Evolutionary conservation across 1,140 invertebrate genomes (phyloP).

Genomic region (Trichonephila inaurata): DNA sequence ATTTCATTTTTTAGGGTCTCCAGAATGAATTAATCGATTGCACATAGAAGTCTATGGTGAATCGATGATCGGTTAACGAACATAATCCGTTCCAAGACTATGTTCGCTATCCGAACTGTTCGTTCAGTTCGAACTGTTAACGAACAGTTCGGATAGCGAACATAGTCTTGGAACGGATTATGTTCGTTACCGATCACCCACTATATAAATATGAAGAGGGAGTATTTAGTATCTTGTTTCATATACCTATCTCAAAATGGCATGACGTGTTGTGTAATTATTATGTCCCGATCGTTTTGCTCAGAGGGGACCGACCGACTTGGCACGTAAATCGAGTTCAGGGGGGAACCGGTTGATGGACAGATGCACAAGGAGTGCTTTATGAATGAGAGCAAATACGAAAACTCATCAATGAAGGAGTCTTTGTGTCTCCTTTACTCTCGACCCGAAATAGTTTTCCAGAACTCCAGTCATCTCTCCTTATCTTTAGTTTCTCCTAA

Average conservation of each 20-base stretch:
- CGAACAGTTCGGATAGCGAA: no score
- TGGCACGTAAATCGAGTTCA: not conserved
- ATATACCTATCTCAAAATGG: not conserved
- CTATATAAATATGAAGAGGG: no score
- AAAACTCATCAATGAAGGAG: slow-evolving; percentile 23
- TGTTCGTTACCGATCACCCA: no score
- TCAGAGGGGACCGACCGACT: not conserved
- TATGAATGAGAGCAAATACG: not conserved
- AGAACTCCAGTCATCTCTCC: slow-evolving; percentile 1
- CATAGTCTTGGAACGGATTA: no score
- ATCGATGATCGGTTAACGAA: no score
- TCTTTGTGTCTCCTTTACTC: slow-evolving; percentile 11
- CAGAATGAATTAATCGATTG: no score
- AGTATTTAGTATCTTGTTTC: no score
- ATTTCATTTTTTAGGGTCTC: no score
- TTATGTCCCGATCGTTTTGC: not conserved
- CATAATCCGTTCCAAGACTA: no score
- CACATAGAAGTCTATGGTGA: no score
- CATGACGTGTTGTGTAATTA: not conserved
- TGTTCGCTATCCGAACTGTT: no score
- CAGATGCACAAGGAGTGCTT: not conserved
- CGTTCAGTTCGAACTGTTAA: no score
- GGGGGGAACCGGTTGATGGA: not conserved
- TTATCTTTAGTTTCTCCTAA: slow-evolving; percentile 30
- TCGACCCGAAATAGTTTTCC: slow-evolving; percentile 41